A percentile compares a stretch with the other conserved stretches of the same genome.
Conservation (phyloP, 2,113 vertebrate species). For the Oreotrochilus melanogaster region DNA sequence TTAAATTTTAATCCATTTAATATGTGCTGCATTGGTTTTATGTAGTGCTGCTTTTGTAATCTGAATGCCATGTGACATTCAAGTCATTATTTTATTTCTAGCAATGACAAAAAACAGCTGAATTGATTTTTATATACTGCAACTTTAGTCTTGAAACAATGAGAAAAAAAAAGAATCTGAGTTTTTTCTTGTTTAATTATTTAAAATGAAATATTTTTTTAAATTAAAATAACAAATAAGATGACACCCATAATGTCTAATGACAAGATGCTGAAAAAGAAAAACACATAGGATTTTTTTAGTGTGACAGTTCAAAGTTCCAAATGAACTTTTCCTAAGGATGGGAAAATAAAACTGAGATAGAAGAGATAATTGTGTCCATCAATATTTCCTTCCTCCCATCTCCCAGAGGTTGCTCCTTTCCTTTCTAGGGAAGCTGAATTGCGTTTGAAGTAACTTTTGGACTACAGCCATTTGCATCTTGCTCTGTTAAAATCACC, state of each 20-base stretch:
- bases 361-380: background rate
- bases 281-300: background rate
- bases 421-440: background rate
- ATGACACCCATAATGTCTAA: background rate
- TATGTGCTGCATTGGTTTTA: conserved; percentile 29
- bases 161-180: background rate
- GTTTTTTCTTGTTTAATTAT: conserved; percentile 24
- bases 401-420: background rate
- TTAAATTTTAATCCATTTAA: conserved; percentile 60
- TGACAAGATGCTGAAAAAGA: background rate
- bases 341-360: background rate
- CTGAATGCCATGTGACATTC: conserved; percentile 41
- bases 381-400: background rate
- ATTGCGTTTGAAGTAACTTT: background rate
- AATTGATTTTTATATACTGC: conserved; percentile 18
- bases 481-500: background rate
- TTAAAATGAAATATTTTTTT: background rate
- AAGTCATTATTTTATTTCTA: conserved; percentile 58
- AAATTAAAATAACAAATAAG: conserved; percentile 35
- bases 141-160: conserved; percentile 52
- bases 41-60: conserved; percentile 47
- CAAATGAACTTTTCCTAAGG: background rate
- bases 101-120: conserved; percentile 42
- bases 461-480: background rate
- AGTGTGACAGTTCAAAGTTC: background rate